Evolutionary conservation across 2,888 invertebrate genomes (phyloP).

Genomic region (Cylloceria caligata): DNA sequence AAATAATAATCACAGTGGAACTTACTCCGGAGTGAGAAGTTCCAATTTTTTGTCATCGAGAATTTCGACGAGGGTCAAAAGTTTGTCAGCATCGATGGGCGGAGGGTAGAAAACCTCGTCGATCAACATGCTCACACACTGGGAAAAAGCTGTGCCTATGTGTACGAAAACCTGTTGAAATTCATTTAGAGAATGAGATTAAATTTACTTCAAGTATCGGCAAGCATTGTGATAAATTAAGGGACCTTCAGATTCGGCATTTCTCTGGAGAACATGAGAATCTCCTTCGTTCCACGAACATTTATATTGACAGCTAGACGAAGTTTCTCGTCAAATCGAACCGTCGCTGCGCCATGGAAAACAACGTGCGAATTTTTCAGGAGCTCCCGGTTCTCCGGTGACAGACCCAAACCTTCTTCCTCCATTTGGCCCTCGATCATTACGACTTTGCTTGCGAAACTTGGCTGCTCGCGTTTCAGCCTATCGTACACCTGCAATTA

Average conservation of each 20-base stretch:
- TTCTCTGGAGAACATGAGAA: conserved; percentile 88
- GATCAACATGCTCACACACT: conserved; percentile 77
- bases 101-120: conserved; percentile 80
- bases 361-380: conserved; percentile 88
- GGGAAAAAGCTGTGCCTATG: conserved; percentile 82
- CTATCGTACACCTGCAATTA: conserved; percentile 85
- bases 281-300: conserved; percentile 88
- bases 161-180: conserved; percentile 79
- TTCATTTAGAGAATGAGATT: not conserved
- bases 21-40: conserved; percentile 77
- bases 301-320: conserved; percentile 89
- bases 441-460: conserved; percentile 86
- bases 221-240: conserved; percentile 9
- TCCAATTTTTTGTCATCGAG: conserved; percentile 78
- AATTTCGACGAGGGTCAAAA: conserved; percentile 76
- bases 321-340: conserved; percentile 90
- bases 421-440: conserved; percentile 86
- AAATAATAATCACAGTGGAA: not conserved
- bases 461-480: conserved; percentile 85
- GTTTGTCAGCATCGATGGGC: conserved; percentile 76
- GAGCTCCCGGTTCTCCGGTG: conserved; percentile 84
- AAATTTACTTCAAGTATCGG: not conserved
- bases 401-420: conserved; percentile 85
- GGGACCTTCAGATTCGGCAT: conserved; percentile 88
- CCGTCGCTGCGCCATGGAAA: conserved; percentile 91